Percentiles rank a stretch among this genome's conserved stretches.
Conservation (phyloP, 2,113 vertebrate species). For the Centropus bengalensis region DNA sequence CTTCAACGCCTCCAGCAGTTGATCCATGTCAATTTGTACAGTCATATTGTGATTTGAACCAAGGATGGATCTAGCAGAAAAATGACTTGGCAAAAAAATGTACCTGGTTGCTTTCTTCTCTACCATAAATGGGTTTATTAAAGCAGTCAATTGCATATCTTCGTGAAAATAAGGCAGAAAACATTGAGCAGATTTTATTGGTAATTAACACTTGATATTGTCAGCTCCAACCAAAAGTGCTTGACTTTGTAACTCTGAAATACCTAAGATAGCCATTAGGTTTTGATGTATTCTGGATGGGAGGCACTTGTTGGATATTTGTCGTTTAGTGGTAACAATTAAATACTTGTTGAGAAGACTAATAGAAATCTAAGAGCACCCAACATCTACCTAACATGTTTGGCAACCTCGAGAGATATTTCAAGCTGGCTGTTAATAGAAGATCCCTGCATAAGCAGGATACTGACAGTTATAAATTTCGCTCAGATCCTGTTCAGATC, state of each 20-base stretch:
- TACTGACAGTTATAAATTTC: too few relatives aligned
- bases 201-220: neutral
- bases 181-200: neutral
- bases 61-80: neutral
- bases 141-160: neutral
- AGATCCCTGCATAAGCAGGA: too few relatives aligned
- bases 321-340: too few relatives aligned
- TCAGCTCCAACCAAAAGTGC: accelerated
- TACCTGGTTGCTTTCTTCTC: neutral
- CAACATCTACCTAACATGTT: too few relatives aligned
- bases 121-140: neutral
- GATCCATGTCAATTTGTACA: neutral
- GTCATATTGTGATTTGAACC: neutral
- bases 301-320: too few relatives aligned
- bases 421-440: too few relatives aligned
- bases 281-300: too few relatives aligned
- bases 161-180: neutral
- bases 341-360: too few relatives aligned
- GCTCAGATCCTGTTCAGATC: too few relatives aligned
- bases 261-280: too few relatives aligned
- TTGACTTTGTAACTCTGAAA: neutral
- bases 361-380: too few relatives aligned
- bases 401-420: too few relatives aligned
- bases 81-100: neutral
- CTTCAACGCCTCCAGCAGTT: neutral